These are phyloP conservation scores for Phyllotreta striolata DNA, from an alignment of 2,888 invertebrate species.

Conservation along the genomic window DNA sequence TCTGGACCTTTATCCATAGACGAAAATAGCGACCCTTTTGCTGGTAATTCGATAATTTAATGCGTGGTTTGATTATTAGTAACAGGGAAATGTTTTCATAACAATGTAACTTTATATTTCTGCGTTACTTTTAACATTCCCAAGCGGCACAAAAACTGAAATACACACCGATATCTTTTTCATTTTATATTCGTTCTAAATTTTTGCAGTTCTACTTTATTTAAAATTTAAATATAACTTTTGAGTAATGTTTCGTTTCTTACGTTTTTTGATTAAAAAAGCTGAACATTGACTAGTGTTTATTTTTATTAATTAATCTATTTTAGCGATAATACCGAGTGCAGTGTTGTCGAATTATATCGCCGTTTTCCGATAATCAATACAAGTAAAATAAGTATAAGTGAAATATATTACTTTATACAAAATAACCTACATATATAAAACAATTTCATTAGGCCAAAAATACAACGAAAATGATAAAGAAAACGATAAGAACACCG, in stretches of 20 bases:
- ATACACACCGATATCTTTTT: constrained; percentile 12
- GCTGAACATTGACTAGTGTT: constrained; percentile 27
- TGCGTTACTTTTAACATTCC: constrained; percentile 17
- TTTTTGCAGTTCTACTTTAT: constrained; percentile 21
- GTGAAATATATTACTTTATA: constrained; percentile 35
- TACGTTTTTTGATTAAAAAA: constrained; percentile 43
- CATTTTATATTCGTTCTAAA: constrained; percentile 9
- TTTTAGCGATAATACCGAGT: too few relatives aligned
- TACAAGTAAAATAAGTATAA: constrained; percentile 10
- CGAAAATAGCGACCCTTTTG: too few relatives aligned
- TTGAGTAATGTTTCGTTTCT: constrained; percentile 20
- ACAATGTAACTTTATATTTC: constrained; percentile 14
- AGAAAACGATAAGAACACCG: constrained; percentile 97
- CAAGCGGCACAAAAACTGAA: constrained; percentile 28
- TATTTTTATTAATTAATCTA: constrained; percentile 28
- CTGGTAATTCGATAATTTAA: constrained; percentile 1
- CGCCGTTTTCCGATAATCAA: too few relatives aligned
- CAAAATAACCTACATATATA: constrained; percentile 23
- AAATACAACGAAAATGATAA: constrained; percentile 98
- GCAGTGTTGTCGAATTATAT: neutral
- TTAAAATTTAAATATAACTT: constrained; percentile 19
- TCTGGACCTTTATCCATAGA: too few relatives aligned
- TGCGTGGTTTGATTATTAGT: constrained; percentile 1
- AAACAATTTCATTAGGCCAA: constrained; percentile 68
- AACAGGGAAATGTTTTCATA: constrained; percentile 13